Conservation (phyloP, 2,113 vertebrate species). For the Dunckerocampus dactyliophorus region DNA sequence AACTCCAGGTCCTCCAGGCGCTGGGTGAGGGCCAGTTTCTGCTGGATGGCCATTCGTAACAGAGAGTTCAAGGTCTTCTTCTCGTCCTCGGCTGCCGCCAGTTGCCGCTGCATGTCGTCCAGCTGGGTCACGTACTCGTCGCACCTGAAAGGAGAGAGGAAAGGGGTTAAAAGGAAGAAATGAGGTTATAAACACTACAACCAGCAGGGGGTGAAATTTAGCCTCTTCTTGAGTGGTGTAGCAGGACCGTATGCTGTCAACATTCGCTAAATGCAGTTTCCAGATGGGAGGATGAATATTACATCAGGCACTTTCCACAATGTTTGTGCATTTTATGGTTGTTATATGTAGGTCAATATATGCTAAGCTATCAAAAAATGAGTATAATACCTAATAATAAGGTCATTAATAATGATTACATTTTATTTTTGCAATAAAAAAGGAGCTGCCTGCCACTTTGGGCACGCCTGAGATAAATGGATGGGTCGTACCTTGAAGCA, state of each 20-base stretch:
- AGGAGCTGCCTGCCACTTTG: too few species aligned
- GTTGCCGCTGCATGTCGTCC: conserved; percentile 77
- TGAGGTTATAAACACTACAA: neutral
- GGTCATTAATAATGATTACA: too few species aligned
- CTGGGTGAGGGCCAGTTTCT: conserved; percentile 75
- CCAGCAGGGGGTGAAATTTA: conserved; percentile 54
- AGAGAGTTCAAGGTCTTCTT: conserved; percentile 77
- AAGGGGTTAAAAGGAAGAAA: neutral
- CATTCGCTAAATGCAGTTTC: conserved; percentile 47
- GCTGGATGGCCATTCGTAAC: conserved; percentile 76
- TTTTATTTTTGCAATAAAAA: too few species aligned
- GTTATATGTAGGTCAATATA: neutral
- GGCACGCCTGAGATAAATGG: too few species aligned
- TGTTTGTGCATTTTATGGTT: conserved; percentile 31
- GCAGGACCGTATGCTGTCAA: conserved; percentile 29
- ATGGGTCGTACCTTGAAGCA: conserved; percentile 84
- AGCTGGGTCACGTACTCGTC: conserved; percentile 76
- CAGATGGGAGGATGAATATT: conserved; percentile 59
- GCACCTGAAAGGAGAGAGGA: conserved; percentile 48
- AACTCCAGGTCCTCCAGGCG: conserved; percentile 76
- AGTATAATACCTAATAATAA: too few species aligned
- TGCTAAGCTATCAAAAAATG: too few species aligned
- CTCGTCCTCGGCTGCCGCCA: conserved; percentile 74
- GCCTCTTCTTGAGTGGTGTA: neutral
- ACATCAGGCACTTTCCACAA: conserved; percentile 61